phyloP scores from a whole-genome alignment of 2,113 vertebrate species.

The Chaetodon auriga region DNA sequence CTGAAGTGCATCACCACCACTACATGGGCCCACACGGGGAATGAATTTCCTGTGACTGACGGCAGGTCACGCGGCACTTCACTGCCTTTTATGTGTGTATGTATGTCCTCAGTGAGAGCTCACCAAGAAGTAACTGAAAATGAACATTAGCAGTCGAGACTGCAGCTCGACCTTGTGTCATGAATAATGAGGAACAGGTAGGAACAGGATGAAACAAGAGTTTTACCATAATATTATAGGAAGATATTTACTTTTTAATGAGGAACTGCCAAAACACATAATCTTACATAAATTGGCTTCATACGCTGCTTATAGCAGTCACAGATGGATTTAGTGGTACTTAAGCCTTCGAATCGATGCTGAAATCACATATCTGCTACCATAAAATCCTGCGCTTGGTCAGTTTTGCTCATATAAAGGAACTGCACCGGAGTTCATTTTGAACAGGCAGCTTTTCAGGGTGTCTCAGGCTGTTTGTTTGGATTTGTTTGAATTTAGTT shows the following conservation, averaged over 20 bases:
- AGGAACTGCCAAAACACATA: neutral
- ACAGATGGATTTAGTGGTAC: neutral
- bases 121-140: neutral
- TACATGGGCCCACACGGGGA: too few species aligned
- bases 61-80: neutral
- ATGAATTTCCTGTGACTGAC: too few species aligned
- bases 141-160: neutral
- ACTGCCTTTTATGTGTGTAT: neutral
- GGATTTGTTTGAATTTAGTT: too few species aligned
- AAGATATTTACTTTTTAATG: neutral
- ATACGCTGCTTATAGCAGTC: neutral
- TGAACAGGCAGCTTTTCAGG: neutral
- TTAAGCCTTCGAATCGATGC: neutral
- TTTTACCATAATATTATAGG: neutral
- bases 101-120: neutral
- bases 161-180: neutral
- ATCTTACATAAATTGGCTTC: neutral
- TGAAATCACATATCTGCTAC: neutral
- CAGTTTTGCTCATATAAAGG: neutral
- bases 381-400: neutral
- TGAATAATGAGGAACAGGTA: neutral
- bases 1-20: too few species aligned
- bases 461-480: neutral
- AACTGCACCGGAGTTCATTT: neutral
- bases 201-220: neutral